Evolutionary conservation across 2,888 invertebrate species (phyloP).

Genomic region (Ceramica pisi): DNA sequence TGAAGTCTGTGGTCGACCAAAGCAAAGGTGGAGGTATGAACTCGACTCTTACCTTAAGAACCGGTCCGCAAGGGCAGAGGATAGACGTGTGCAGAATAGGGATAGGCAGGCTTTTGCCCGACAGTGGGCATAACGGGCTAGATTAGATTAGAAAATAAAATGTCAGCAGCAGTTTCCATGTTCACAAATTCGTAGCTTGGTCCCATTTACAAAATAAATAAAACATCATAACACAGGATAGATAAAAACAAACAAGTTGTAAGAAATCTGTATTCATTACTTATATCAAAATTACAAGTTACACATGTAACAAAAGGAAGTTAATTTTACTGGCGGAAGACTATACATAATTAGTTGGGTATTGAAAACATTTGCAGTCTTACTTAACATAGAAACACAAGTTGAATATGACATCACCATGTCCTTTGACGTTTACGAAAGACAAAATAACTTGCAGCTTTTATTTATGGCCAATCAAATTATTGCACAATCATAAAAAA

Average conservation of each 20-base stretch:
- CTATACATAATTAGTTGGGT: conserved; percentile 1
- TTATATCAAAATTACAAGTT: conserved; percentile 50
- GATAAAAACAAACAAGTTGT: conserved; percentile 35
- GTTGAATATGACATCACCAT: not conserved
- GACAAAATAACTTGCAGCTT: not conserved
- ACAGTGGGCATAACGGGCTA: no score
- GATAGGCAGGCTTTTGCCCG: no score
- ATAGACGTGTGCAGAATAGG: no score
- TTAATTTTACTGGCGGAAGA: conserved; percentile 7
- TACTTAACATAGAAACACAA: not conserved
- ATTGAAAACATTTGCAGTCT: conserved; percentile 14
- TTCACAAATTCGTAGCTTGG: not conserved
- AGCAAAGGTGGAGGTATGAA: no score
- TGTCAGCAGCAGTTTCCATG: not conserved
- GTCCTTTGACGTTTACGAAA: not conserved
- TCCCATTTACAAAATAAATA: not conserved
- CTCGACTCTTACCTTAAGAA: no score
- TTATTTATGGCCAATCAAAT: conserved; percentile 3
- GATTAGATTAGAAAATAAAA: not conserved
- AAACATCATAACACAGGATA: not conserved
- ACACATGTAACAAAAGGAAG: conserved; percentile 42
- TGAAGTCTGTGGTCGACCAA: no score
- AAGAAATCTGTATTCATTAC: conserved; percentile 45
- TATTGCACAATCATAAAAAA: conserved; percentile 18
- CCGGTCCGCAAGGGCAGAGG: no score